Evolutionary conservation across 2,113 vertebrate genomes (phyloP), one percentile per base, ranked within the genome.

Genomic region (Crocuta crocuta): DNA sequence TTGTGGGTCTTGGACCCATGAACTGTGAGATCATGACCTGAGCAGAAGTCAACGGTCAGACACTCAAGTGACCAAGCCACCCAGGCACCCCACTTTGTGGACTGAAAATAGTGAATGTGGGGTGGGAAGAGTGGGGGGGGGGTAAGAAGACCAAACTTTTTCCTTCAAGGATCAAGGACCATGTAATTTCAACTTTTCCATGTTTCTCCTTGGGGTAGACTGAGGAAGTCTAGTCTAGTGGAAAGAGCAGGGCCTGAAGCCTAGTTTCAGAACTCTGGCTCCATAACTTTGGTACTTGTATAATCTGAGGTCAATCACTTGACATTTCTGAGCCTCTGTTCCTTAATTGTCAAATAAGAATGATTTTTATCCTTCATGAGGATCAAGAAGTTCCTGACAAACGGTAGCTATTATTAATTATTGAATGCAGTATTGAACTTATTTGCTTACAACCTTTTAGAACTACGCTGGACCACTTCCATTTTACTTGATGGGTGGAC

Each of bases 361-460:
- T 63, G 39, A 55, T 73, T 90, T 95, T 68, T 73, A 84, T 93
- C 16, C 26, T 94, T 63, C 45, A 10, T 26, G 33, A 74, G 48
- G 9, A 91, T 95, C 91, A 85, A 28, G 55, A 95, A 96, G 48
- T 74, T 39, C 53, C 89, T 70, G 73, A 90, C 11, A 70, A 70
- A 95, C 74, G 63, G 24, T 83, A 50, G 24, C 55, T 76, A 55
- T 89, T 66, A 70, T 80, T 81, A 79, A 78, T 95, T 81, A 91
- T 33, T 79, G 58, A 73, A 73, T 17, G n/a, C n/a, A 78, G 9
- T 43, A 88, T 28, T 43, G 31, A 92, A 65, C 95, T 91, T 76
- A 71, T 91, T 92, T 85, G 19, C 39, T 68, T 88, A 70, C 71
- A 53, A 17, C 50, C 68, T 58, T 85, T 91, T 68, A 89, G 35